Base-by-base conservation (phyloP, 2,113 vertebrate genomes). In the Setophaga petechia region DNA sequence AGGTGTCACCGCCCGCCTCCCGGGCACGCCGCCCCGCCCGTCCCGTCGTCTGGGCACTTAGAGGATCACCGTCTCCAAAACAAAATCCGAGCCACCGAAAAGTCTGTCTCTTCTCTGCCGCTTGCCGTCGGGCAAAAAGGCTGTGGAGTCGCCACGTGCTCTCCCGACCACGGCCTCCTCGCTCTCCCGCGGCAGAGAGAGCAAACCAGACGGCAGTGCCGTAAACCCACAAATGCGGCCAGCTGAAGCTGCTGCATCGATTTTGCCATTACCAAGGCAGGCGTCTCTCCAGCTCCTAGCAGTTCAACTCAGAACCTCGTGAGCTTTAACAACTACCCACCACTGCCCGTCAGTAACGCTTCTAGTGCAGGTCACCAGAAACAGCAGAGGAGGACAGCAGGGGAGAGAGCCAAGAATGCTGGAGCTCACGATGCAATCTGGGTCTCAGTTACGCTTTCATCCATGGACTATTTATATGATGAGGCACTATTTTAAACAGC, bases 151-250 rank as follows among this genome's bases (percentile, higher is more conserved):
- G 22, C 35, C 2, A 3, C 1, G 27, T 7, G 15, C n/a, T 3
- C 23, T 4, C n/a, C 18, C 9, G 4, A 23, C 16, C 21, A 5
- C 15, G 1, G n/a, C 12, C 4, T 1, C 12, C 15, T 5, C 22
- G 0, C 15, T 10, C 11, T 1, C 6, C 12, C 23, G 22, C 6
- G 11, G 17, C 14, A 1, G 0, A 3, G 20, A 11, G 10, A 16
- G 20, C 15, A 39, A 68, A n/a, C 2, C 0, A 8, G 28, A 25
- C 44, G 31, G 9, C 9, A 27, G 4, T 0, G 22, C 22, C 4
- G 0, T 2, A 4, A 28, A 21, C 10, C 3, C 35, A 1, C 0
- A 3, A 49, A 6, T 1, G 2, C 0, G 3, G 28, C 3, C 37
- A 5, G 20, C 3, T 22, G 57, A 33, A 67, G 21, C 1, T 6